phyloP scores from a whole-genome alignment of 2,113 vertebrate genomes.

The cat (Felis catus) region F.catus_Fca126_mat1.0 CM031419.1:13589001-13589500 shows the following conservation, averaged over 20 bases:
- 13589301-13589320: fast-evolving
- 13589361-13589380: background rate
- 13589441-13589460: background rate
- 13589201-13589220: too few species aligned
- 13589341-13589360: background rate
- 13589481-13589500: background rate
- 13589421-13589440: background rate
- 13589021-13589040: background rate
- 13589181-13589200: fast-evolving
- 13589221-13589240: fast-evolving
- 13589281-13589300: fast-evolving
- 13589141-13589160: fast-evolving
- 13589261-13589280: fast-evolving
- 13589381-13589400: background rate
- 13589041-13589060: fast-evolving
- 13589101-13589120: background rate
- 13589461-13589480: background rate
- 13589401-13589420: fast-evolving
- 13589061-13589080: fast-evolving
- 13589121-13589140: fast-evolving
- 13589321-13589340: background rate
- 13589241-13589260: fast-evolving
- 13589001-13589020: background rate
- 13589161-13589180: background rate
- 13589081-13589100: fast-evolving